Conservation (phyloP, 2,797 vertebrate genomes). For the Todus mexicanus region DNA sequence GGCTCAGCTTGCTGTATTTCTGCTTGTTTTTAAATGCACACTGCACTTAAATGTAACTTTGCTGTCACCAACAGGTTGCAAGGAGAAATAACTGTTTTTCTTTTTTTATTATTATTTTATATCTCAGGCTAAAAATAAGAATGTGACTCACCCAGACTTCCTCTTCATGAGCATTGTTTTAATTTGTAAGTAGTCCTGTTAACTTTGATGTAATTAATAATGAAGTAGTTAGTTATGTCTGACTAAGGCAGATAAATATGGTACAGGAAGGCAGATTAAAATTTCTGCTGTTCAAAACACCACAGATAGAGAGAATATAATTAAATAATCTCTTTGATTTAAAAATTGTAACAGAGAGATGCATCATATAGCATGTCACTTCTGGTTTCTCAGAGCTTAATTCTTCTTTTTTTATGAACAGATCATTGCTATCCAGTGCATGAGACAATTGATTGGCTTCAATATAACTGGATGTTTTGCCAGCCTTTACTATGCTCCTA, state of each 20-base stretch:
- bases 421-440: conserved; percentile 66
- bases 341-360: conserved; percentile 59
- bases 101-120: not conserved
- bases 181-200: not conserved
- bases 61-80: conserved; percentile 79
- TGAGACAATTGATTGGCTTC: conserved; percentile 54
- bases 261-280: not conserved
- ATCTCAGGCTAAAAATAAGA: conserved; percentile 47
- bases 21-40: not conserved
- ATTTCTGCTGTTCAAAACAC: conserved; percentile 36
- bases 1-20: conserved; percentile 4
- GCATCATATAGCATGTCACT: conserved; percentile 67
- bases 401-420: conserved; percentile 65
- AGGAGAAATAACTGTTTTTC: conserved; percentile 61
- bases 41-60: conserved; percentile 59
- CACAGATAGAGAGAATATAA: conserved; percentile 51
- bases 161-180: not conserved
- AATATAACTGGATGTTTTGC: conserved; percentile 70
- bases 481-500: conserved; percentile 58
- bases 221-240: not conserved
- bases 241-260: not conserved
- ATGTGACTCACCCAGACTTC: not conserved
- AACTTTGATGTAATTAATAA: not conserved
- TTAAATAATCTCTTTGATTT: conserved; percentile 72
- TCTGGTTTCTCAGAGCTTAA: conserved; percentile 62